Base-by-base conservation (phyloP, 2,888 invertebrate species). In the Sialis lutaria region DNA sequence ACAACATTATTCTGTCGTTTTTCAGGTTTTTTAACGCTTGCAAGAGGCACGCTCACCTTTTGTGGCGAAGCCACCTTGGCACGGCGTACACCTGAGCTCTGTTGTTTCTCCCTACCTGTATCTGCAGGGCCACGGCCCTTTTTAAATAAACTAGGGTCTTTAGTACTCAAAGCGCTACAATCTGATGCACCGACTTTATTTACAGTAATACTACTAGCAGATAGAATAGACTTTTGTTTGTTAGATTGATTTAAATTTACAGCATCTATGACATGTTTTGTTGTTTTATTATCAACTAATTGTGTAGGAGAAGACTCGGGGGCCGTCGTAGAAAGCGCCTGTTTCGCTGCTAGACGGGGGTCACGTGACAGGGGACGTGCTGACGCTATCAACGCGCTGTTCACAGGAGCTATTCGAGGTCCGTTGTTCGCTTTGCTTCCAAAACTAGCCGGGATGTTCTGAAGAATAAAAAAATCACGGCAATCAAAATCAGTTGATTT, bases 401-500 rank as follows among this genome's bases (percentile, higher is more conserved):
- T 65, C 44, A 65, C 68, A 4, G 77, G 76, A 51, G 73, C 67
- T 47, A 77, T 75, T 55, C 73, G 69, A 37, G 68, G 60, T 8
- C 62, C 61, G 46, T 53, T 60, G 33, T 56, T 52, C 32, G 56
- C 55, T 8, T 60, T 57, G 8, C 61, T 54, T 35, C 61, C 59
- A 12, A 58, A 55, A 47, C 61, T 58, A 44, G 60, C 61, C 63
- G 62, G 39, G n/a, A 37, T 37, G 6, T n/a, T 6, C 39, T 39
- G 39, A 39, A n/a, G n/a, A n/a, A n/a, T n/a, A n/a, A n/a, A n/a
- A n/a, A n/a, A n/a, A n/a, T n/a, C n/a, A n/a, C n/a, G n/a, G n/a
- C n/a, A n/a, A n/a, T n/a, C n/a, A n/a, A n/a, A n/a, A n/a, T n/a
- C n/a, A n/a, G n/a, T n/a, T n/a, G n/a, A n/a, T n/a, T n/a, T n/a